Percentiles rank a stretch among this genome's conserved stretches.
Conservation (phyloP, 1,140 invertebrate species). For the Drosophila albomicans region DNA sequence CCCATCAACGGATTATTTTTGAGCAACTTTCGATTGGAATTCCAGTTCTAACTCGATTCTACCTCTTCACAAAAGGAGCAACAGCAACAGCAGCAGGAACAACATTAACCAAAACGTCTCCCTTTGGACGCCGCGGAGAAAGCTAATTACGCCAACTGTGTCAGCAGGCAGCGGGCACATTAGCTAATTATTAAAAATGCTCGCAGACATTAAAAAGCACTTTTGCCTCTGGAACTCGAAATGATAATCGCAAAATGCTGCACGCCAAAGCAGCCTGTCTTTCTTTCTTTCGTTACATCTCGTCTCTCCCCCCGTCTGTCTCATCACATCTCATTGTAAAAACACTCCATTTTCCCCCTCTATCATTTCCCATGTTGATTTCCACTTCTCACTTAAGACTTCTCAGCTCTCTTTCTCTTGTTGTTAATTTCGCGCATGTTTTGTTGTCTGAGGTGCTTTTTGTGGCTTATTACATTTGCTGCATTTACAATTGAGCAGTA, state of each 20-base stretch:
- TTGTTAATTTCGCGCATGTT: constrained; percentile 43
- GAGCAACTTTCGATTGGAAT: neutral
- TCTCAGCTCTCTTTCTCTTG: constrained; percentile 10
- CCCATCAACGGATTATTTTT: neutral
- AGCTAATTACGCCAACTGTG: constrained; percentile 54
- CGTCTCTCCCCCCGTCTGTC: neutral
- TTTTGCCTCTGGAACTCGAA: constrained; percentile 57
- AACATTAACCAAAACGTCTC: constrained; percentile 41
- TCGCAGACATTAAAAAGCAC: constrained; percentile 79
- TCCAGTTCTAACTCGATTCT: constrained; percentile 20
- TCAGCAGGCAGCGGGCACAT: constrained; percentile 35
- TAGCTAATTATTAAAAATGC: constrained; percentile 81
- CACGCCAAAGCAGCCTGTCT: neutral
- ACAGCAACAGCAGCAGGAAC: neutral
- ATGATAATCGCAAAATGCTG: constrained; percentile 68
- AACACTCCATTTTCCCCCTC: no score
- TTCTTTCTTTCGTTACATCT: neutral
- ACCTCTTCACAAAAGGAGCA: neutral
- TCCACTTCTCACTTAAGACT: neutral
- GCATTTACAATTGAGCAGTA: no score
- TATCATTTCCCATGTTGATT: no score
- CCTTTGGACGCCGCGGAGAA: constrained; percentile 23
- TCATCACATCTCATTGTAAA: no score
- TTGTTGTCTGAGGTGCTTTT: constrained; percentile 56
- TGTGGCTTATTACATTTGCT: constrained; percentile 58